Base-by-base conservation (phyloP, 2,888 invertebrate genomes). In the Cheilosia vulpina region DNA sequence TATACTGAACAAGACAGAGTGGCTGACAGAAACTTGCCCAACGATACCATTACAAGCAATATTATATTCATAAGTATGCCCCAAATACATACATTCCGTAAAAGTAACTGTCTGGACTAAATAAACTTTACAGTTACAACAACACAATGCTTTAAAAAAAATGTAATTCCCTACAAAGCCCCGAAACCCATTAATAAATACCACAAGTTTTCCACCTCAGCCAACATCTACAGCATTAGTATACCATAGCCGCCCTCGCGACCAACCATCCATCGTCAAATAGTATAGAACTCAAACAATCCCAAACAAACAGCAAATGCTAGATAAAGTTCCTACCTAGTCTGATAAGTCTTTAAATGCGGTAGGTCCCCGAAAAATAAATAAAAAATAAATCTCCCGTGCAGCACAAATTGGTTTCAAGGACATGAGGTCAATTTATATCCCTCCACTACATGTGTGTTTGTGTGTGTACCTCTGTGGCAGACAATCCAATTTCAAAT, bases 401-500 rank as follows among this genome's bases (percentile, higher is more conserved):
- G 62, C 72, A 53, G 50, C 62, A 45, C 62, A 62, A 72, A 72
- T 53, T 72, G 62, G 62, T 41, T 43, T 55, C 72, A 73, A 73
- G 72, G 62, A 73, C 62, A 73, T 45, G 43, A 73, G 62, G 72
- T 73, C 60, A 45, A 73, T 73, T 73, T 55, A 55, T 73, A 43
- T 45, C 31, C 27, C 15, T 9, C 27, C 7, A n/a, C 17, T 15
- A 31, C 11, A 19, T 34, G 19, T 19, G 17, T 21, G 15, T 53
- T 38, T 38, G 38, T 55, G 19, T 53, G 53, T 45, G 13, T 19
- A 15, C 17, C 13, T 53, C 31, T 43, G 41, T 19, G 62, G 27
- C 53, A 63, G 62, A 62, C 72, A 73, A 73, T 73, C 52, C 62
- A 53, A 73, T 73, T 62, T 73, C 62, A 73, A 73, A 63, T 73